Base-by-base conservation (phyloP, 64 coral and sea anemone species). In the Exaiptasia diaphana region DNA sequence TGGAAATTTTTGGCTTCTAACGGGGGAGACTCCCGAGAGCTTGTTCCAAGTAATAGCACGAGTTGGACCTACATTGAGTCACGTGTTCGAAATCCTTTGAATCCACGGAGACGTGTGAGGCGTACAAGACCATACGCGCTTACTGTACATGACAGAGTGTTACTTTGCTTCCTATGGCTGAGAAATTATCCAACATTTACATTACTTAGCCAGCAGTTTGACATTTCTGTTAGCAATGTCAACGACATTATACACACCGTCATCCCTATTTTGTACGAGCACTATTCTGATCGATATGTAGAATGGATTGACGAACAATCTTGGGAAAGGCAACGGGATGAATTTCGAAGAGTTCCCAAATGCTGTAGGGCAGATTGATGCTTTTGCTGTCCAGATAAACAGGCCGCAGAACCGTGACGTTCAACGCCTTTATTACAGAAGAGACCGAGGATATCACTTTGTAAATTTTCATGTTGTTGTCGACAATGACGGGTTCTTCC, bases 381-480 rank as follows among this genome's bases (percentile, higher is more conserved):
- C 75, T 52, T 79, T 79, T 79, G 3, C 75, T 26, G 75, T 79
- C 13, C 54, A 39, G 9, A 79, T 62, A 79, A 79, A 60, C 40
- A 18, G 50, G 1, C 75, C 54, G 6, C 53, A 59, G 3, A 1
- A 41, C 36, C 23, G 50, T 25, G 0, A 4, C n/a, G n/a, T n/a
- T n/a, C 75, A 79, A 21, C 54, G 53, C 0, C 38, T 79, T 0
- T 79, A 41, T 57, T 62, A 60, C 10, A 25, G 75, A 79, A 14
- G 75, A 57, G 75, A 79, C 5, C 75, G 32, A 4, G 75, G 75
- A 41, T 79, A 59, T 59, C 53, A 79, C 42, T 79, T 79, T 15
- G n/a, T n/a, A n/a, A n/a, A n/a, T n/a, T n/a, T n/a, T 7, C 52
- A 23, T 52, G 52, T 62, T 4, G 29, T 74, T 27, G 29, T 74